Evolutionary conservation across 2,113 vertebrate species (phyloP), one percentile per base, ranked within the genome.

Genomic region (Chlamydotis undulata): DNA sequence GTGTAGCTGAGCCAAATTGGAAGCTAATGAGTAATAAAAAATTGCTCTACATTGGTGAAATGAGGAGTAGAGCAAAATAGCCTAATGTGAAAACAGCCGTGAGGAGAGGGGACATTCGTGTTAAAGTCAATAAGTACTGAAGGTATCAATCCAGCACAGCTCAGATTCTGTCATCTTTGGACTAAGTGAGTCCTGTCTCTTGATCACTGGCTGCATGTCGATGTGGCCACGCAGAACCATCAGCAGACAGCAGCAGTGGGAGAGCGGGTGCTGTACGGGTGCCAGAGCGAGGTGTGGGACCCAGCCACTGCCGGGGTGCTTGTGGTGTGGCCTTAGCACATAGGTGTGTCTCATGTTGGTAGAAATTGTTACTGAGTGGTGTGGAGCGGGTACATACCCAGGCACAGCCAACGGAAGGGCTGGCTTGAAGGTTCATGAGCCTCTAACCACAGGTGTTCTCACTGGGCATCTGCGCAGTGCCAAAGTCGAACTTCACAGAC

Each of bases 21-120:
- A 90, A 93, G 90, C 76, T 81, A 76, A 77, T 90, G 65, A 81
- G 71, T 45, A 92, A 71, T 83, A 75, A 93, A 70, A 94, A 74
- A 59, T 67, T 19, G 47, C 39, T 91, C n/a, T 75, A 41, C 17
- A 4, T 77, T 47, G 90, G 63, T 75, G 85, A 83, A 88, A 59
- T 41, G 63, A 83, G 65, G 59, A 83, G 43, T 47, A 8, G 55
- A 63, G 59, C 64, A 28, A 80, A 83, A 35, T 10, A 85, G 41
- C 60, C 37, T 64, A 14, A 79, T 47, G 70, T 90, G 22, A 83
- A 93, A 86, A 45, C 33, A 69, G 57, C 76, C 4, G 1, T 2
- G 19, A 81, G 89, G 71, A 76, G 67, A 71, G 19, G 68, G 59
- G 31, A 18, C 19, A 61, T 41, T 87, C 11, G 2, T 28, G 64